Evolutionary conservation across 2,797 vertebrate genomes (phyloP).

Genomic region (Sibirionetta formosa): DNA sequence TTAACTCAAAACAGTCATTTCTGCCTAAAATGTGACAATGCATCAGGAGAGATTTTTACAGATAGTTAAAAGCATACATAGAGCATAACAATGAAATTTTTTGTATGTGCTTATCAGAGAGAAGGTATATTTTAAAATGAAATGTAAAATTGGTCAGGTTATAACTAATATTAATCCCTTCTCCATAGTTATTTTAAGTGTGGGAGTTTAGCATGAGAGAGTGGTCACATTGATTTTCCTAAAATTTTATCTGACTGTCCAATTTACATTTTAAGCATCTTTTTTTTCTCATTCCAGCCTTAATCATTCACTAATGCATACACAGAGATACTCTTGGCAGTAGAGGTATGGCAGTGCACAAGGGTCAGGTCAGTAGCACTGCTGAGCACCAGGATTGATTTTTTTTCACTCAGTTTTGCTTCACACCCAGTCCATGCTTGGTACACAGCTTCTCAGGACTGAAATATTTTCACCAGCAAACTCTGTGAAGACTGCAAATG

Average conservation of each 20-base stretch:
- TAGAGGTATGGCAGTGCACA: background rate
- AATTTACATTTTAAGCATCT: background rate
- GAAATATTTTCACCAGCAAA: background rate
- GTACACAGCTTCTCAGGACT: background rate
- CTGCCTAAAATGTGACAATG: background rate
- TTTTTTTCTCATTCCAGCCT: background rate
- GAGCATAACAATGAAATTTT: background rate
- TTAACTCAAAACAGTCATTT: background rate
- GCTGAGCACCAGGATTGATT: background rate
- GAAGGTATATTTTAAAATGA: background rate
- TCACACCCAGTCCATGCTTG: background rate
- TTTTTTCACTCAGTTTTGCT: background rate
- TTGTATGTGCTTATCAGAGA: background rate
- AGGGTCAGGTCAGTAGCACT: background rate
- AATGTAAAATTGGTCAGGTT: background rate
- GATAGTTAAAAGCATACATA: background rate
- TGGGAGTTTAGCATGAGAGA: background rate
- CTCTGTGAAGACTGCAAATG: background rate
- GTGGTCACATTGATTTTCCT: background rate
- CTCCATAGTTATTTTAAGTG: background rate
- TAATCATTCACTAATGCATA: background rate
- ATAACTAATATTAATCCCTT: background rate
- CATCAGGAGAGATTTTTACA: background rate
- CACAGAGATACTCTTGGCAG: background rate
- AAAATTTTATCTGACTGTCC: background rate